Percentiles rank a stretch among this genome's conserved stretches.
These are phyloP conservation scores for Hirtodrosophila duncani DNA, from an alignment of 2,888 invertebrate genomes.

Conservation along the genomic window DNA sequence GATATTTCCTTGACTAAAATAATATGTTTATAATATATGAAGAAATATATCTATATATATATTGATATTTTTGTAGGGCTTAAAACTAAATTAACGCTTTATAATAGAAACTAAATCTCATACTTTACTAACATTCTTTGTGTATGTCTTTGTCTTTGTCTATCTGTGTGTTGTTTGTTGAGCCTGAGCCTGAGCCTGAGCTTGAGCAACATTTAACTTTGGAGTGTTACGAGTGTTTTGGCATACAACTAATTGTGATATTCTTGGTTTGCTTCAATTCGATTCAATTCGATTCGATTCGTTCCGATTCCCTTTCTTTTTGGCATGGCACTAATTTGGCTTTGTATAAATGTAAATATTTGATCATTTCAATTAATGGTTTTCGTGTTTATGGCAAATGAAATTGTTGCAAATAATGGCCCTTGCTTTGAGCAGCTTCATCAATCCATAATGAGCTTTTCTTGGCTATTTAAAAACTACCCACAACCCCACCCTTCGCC, in stretches of 20 bases:
- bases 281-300: slow-evolving; percentile 17
- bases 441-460: slow-evolving; percentile 45
- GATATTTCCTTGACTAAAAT: slow-evolving; percentile 13
- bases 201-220: slow-evolving; percentile 1
- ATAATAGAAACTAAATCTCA: slow-evolving; percentile 50
- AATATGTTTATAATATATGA: slow-evolving; percentile 1
- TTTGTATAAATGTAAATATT: slow-evolving; percentile 20
- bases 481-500: background rate
- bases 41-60: background rate
- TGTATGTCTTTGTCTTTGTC: slow-evolving; percentile 29
- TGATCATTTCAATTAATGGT: background rate
- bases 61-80: slow-evolving; percentile 8
- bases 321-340: slow-evolving; percentile 74
- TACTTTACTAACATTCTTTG: slow-evolving; percentile 49
- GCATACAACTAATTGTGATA: background rate
- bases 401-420: slow-evolving; percentile 31
- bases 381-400: slow-evolving; percentile 9
- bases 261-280: background rate
- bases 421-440: slow-evolving; percentile 49
- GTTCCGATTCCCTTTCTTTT: slow-evolving; percentile 33
- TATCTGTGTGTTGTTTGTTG: slow-evolving; percentile 30
- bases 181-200: slow-evolving; percentile 24
- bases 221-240: slow-evolving; percentile 10
- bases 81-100: slow-evolving; percentile 61
- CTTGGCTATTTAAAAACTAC: slow-evolving; percentile 22